Conservation (phyloP, 2,797 vertebrate species). For the Harpagifer antarcticus region DNA sequence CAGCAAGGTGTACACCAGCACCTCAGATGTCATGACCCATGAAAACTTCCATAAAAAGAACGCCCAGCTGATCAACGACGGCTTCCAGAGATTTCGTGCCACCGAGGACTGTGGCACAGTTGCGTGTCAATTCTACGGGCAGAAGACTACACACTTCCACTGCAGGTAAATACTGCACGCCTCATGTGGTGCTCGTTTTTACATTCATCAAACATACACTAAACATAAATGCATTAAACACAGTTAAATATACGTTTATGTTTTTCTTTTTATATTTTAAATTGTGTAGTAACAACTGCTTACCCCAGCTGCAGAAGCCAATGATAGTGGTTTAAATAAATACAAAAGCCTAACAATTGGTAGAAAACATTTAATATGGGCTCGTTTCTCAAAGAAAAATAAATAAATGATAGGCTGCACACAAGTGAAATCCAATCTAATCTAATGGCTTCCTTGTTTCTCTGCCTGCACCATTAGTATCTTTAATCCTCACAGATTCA, state of each 20-base stretch:
- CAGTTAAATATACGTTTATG: background rate
- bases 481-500: background rate
- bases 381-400: background rate
- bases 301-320: background rate
- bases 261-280: background rate
- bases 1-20: conserved; percentile 99
- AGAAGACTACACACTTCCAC: conserved; percentile 99
- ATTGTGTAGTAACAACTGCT: background rate
- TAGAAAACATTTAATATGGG: background rate
- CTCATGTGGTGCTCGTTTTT: background rate
- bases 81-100: conserved; percentile 98
- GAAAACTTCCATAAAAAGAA: conserved; percentile 99
- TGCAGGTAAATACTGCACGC: conserved; percentile 89
- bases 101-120: conserved; percentile 98
- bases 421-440: background rate
- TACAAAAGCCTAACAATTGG: background rate
- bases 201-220: background rate
- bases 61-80: conserved; percentile 98
- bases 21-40: conserved; percentile 98
- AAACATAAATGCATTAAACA: background rate
- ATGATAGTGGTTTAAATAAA: background rate
- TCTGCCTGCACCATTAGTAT: background rate
- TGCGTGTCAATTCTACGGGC: conserved; percentile 97
- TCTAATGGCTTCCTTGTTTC: background rate
- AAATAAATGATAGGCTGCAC: conserved; percentile 2